phyloP scores from a whole-genome alignment of 1,140 invertebrate species.

The Ptiloglossa arizonensis region DNA sequence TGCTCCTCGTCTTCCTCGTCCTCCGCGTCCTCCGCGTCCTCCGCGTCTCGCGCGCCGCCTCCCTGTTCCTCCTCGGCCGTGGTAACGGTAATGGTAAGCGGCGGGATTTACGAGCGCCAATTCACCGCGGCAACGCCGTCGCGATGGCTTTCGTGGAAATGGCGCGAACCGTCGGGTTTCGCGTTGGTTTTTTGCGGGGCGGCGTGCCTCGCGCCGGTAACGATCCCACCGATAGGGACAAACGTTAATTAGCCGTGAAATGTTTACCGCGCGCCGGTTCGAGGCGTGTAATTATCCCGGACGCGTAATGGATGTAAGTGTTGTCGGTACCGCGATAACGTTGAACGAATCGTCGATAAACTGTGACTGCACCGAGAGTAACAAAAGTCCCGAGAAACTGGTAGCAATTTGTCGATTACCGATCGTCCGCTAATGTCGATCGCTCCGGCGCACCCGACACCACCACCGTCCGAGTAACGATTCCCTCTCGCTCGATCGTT shows the following conservation, averaged over 20 bases:
- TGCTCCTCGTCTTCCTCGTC: not conserved
- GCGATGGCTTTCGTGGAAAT: slow-evolving; percentile 62
- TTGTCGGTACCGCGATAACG: slow-evolving; percentile 37
- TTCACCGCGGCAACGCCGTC: slow-evolving; percentile 53
- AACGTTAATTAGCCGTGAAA: slow-evolving; percentile 66
- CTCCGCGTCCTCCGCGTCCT: slow-evolving; percentile 13
- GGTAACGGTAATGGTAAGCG: slow-evolving; percentile 75
- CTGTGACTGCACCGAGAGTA: slow-evolving; percentile 9
- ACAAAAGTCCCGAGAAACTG: slow-evolving; percentile 58
- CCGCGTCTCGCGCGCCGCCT: not conserved
- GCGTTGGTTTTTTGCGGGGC: slow-evolving; percentile 31
- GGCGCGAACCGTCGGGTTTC: slow-evolving; percentile 48
- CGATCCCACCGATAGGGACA: slow-evolving; percentile 55
- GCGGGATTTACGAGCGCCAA: slow-evolving; percentile 72
- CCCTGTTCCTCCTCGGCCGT: slow-evolving; percentile 5
- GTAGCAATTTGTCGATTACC: slow-evolving; percentile 44
- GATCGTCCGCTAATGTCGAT: slow-evolving; percentile 25
- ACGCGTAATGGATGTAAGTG: slow-evolving; percentile 57
- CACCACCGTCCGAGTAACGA: not conserved
- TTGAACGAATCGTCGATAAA: slow-evolving; percentile 39
- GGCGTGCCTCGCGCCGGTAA: slow-evolving; percentile 24
- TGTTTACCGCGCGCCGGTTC: slow-evolving; percentile 40
- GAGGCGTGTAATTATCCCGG: slow-evolving; percentile 56
- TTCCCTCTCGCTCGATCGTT: slow-evolving; percentile 15
- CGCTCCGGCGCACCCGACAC: not conserved